A percentile compares a stretch with the other conserved stretches of the same genome.
Conservation (phyloP, 1,140 invertebrate species). For the Meloidogyne hapla region DNA sequence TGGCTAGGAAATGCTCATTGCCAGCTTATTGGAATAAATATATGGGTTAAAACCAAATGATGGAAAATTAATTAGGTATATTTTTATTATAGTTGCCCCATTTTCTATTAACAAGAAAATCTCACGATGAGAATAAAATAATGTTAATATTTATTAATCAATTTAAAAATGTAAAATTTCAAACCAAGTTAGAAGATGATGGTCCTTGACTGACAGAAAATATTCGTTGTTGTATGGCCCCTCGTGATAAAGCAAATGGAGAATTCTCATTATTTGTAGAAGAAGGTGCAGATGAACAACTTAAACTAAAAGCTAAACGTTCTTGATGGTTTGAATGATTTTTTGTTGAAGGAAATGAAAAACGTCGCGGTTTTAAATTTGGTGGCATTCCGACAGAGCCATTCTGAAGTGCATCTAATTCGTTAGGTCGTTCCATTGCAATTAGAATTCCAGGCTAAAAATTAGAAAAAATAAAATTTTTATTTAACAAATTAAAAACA, state of each 20-base stretch:
- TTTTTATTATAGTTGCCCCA: too few relatives aligned
- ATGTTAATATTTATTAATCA: too few relatives aligned
- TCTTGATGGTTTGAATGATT: neutral
- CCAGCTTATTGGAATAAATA: too few relatives aligned
- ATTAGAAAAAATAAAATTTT: neutral
- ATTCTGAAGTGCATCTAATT: conserved; percentile 42
- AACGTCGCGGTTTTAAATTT: conserved; percentile 28
- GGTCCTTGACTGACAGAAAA: conserved; percentile 19
- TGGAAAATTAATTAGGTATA: too few relatives aligned
- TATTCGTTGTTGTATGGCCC: neutral
- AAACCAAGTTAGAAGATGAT: neutral
- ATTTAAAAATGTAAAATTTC: neutral
- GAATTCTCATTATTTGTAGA: neutral
- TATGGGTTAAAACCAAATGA: too few relatives aligned
- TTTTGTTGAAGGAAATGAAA: neutral
- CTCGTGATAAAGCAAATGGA: neutral
- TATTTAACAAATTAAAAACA: too few relatives aligned
- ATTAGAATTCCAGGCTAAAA: conserved; percentile 28
- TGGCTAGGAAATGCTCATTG: too few relatives aligned
- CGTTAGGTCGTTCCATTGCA: conserved; percentile 39
- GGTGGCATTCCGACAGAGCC: conserved; percentile 44
- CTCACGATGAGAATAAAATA: too few relatives aligned
- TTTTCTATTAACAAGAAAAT: too few relatives aligned
- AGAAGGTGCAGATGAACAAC: neutral
- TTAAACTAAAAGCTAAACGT: conserved; percentile 3